Percentiles rank a stretch among this genome's conserved stretches.
phyloP scores from a whole-genome alignment of 2,797 vertebrate species.

The Bufotes viridis region DNA sequence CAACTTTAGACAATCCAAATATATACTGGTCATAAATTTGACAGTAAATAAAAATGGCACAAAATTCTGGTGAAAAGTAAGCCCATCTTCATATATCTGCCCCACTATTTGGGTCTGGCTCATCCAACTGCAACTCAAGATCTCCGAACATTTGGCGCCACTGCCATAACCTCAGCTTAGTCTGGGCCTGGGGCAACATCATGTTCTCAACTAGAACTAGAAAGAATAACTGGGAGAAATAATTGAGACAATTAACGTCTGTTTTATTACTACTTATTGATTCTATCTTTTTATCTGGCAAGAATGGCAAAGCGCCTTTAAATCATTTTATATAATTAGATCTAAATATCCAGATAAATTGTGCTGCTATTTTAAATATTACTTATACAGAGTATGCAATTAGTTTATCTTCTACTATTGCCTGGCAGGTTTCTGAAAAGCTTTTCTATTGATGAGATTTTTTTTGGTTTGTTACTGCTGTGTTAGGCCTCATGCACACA shows the following conservation, averaged over 20 bases:
- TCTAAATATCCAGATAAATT: conserved; percentile 23
- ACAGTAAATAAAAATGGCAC: too few species aligned
- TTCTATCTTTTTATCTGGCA: neutral
- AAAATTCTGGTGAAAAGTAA: too few species aligned
- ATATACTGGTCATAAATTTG: too few species aligned
- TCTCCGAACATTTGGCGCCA: neutral
- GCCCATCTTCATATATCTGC: too few species aligned
- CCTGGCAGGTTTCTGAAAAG: neutral
- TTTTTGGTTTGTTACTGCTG: neutral
- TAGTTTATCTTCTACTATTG: neutral
- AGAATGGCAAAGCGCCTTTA: neutral
- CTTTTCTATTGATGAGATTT: neutral
- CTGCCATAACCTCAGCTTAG: neutral
- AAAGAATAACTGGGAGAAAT: conserved; percentile 1
- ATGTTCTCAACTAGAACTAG: neutral
- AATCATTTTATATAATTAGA: conserved; percentile 19
- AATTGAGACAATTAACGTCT: conserved; percentile 8
- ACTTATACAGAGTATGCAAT: neutral
- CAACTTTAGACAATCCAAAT: too few species aligned
- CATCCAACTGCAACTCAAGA: neutral
- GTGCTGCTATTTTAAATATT: neutral
- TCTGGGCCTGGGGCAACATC: neutral
- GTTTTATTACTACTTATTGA: conserved; percentile 17
- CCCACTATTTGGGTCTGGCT: neutral
- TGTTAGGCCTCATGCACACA: too few species aligned